Evolutionary conservation across 2,113 vertebrate genomes (phyloP).

Genomic region (Sardina pilchardus): DNA sequence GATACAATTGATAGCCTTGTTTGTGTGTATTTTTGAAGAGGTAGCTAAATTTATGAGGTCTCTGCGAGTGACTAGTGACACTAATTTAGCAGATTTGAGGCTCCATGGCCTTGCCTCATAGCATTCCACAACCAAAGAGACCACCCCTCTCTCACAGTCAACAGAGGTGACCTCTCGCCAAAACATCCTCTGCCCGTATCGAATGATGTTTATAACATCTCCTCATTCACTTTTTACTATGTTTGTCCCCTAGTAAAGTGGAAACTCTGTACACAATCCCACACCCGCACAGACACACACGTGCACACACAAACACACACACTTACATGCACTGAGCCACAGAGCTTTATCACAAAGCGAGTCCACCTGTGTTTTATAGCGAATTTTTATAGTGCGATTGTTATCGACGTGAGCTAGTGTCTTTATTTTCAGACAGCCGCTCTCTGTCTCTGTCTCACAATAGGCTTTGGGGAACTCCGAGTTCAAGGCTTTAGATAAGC

Average conservation of each 20-base stretch:
- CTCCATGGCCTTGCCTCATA: neutral
- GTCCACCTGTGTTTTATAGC: constrained; percentile 9
- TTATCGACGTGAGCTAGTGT: constrained; percentile 24
- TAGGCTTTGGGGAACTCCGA: neutral
- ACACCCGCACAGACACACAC: neutral
- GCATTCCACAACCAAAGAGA: no score
- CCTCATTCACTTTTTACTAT: neutral
- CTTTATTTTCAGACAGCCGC: constrained; percentile 1
- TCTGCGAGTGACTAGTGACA: neutral
- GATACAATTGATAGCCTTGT: neutral
- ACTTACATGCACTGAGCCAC: neutral
- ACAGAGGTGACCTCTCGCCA: neutral
- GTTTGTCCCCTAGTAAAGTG: neutral
- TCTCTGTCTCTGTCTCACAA: neutral
- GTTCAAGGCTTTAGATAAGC: neutral
- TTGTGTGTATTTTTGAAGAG: neutral
- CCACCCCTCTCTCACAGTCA: no score
- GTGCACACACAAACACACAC: neutral
- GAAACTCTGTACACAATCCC: neutral
- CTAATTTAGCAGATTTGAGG: neutral
- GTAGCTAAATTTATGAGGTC: neutral
- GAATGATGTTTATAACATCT: no score
- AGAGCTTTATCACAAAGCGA: neutral
- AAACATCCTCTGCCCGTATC: neutral
- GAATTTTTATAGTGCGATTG: constrained; percentile 27